These are phyloP conservation scores for Tenthredo livida DNA, from an alignment of 2,888 invertebrate genomes.

Conservation along the genomic window DNA sequence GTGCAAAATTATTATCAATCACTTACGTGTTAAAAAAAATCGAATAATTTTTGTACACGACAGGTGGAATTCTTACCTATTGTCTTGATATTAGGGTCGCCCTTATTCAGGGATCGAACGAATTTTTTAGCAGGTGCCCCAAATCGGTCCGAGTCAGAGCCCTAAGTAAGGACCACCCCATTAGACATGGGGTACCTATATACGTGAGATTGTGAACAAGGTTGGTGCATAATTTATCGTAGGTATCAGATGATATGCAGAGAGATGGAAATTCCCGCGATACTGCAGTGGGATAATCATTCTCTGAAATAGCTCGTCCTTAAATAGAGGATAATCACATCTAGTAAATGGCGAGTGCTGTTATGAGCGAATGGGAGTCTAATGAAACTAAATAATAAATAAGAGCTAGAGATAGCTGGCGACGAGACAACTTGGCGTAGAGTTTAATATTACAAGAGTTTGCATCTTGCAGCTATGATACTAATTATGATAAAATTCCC, in stretches of 20 bases:
- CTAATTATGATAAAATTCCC: neutral
- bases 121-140: no score
- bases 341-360: neutral
- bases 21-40: neutral
- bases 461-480: neutral
- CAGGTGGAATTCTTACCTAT: no score
- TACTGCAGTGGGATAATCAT: no score
- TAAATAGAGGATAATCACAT: neutral
- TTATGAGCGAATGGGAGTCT: neutral
- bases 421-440: neutral
- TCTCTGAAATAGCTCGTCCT: neutral
- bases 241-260: neutral
- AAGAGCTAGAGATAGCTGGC: neutral
- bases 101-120: no score
- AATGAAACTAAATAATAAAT: neutral
- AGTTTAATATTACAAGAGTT: neutral
- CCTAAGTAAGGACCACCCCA: no score
- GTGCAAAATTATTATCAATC: neutral
- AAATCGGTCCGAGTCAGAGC: no score
- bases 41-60: no score
- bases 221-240: neutral
- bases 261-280: neutral
- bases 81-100: no score
- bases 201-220: no score
- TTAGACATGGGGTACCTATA: no score